Conservation (phyloP, 2,888 invertebrate species). For the Boloria euphrosyne region DNA sequence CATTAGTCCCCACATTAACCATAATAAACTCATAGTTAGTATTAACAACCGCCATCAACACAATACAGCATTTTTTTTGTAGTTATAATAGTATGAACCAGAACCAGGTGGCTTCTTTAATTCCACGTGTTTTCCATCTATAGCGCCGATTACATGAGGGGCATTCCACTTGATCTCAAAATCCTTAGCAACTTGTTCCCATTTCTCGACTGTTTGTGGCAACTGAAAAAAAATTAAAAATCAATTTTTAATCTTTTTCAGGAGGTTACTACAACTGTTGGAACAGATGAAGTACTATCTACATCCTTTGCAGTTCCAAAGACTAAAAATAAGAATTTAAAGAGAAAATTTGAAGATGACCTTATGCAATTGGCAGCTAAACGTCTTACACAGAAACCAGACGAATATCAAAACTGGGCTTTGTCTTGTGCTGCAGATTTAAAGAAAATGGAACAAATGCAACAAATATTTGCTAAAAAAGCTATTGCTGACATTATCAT, state of each 20-base stretch:
- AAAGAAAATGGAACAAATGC: slow-evolving; percentile 63
- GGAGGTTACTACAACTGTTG: no score
- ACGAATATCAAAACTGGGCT: slow-evolving; percentile 54
- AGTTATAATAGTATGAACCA: slow-evolving; percentile 39
- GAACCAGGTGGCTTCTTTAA: slow-evolving; percentile 32
- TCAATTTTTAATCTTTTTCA: no score
- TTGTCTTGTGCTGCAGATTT: slow-evolving; percentile 67
- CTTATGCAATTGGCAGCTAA: no score
- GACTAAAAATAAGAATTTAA: no score
- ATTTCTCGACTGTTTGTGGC: slow-evolving; percentile 20
- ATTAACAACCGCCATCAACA: slow-evolving; percentile 34
- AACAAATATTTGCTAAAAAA: slow-evolving; percentile 71
- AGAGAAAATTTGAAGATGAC: no score
- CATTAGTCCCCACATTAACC: slow-evolving; percentile 31
- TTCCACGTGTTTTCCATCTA: slow-evolving; percentile 41
- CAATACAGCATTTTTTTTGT: slow-evolving; percentile 38
- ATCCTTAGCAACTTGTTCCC: slow-evolving; percentile 37
- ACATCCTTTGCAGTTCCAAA: no score
- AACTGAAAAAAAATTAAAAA: slow-evolving; percentile 4
- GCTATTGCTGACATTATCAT: slow-evolving; percentile 67
- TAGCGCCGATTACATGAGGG: slow-evolving; percentile 37
- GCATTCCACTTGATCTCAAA: slow-evolving; percentile 37
- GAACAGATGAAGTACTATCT: no score
- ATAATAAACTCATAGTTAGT: slow-evolving; percentile 35
- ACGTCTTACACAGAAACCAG: no score